Base-by-base conservation (phyloP, 1,140 invertebrate species). In the Drosophila nasuta region DNA sequence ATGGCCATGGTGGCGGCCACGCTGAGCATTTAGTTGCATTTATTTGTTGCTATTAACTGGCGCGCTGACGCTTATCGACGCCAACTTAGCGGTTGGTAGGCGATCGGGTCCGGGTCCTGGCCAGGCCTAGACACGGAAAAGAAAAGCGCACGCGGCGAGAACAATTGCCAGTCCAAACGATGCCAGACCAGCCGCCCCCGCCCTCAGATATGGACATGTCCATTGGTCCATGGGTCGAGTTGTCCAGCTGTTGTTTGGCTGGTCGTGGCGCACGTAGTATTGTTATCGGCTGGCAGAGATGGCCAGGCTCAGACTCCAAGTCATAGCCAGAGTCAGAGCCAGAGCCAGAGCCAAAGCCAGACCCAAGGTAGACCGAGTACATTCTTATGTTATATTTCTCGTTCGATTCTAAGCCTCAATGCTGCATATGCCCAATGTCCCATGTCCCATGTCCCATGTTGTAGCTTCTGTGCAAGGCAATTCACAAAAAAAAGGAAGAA, bases 41-140 rank as follows among this genome's bases (percentile, higher is more conserved):
- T 89, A 91, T 91, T 91, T 91, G 89, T 91, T 91, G 85, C 89
- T 87, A 91, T 91, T 91, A 91, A 91, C 89, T 91, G 89, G 89
- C 82, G 78, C 85, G 81, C 88, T 81, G 88, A 88, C 88, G 89
- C 89, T 91, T 91, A 91, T 91, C 89, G 88, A 63, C 45, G 56
- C 57, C 81, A 65, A 35, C 49, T 45, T 43, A 43, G 41, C 41
- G 3, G 41, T 43, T 43, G 41, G 38, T 41, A 41, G n/a, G 33
- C 33, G 10, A 28, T 57, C 54, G 54, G 59, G 59, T 35, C 17
- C 57, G 38, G 52, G 33, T 52, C 56, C 48, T 45, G 4, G 52
- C 25, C 10, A 48, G 25, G 33, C 45, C 60, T 82, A 89, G 80
- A 89, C 77, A 75, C 67, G 79, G 80, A 88, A 85, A 60, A 76